Evolutionary conservation across 2,888 invertebrate genomes (phyloP).

Genomic region (Drosophila kuntzei): DNA sequence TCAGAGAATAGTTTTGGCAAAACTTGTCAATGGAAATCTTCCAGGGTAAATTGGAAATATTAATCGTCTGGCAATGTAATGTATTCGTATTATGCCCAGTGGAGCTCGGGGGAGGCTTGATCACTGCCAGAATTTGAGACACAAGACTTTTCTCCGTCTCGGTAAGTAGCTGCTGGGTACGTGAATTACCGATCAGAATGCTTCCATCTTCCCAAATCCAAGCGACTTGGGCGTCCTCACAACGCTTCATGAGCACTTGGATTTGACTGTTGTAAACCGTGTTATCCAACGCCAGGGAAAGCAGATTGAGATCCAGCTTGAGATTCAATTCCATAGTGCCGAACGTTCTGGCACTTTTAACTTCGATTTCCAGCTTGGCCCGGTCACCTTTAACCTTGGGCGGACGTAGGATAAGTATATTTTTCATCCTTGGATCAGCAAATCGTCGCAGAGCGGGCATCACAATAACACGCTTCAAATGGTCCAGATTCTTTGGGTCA

Average conservation of each 20-base stretch:
- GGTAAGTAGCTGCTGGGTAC: not conserved
- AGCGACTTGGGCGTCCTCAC: not conserved
- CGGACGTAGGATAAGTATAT: not conserved
- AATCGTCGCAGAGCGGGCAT: not conserved
- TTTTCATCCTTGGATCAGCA: not conserved
- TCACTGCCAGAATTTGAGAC: not conserved
- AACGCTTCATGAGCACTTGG: not conserved
- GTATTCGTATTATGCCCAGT: not conserved
- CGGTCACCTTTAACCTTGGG: not conserved
- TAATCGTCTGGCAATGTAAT: not conserved
- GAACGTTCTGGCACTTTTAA: not conserved
- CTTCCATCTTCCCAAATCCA: slow-evolving; percentile 1
- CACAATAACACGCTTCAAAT: not conserved
- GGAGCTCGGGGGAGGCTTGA: not conserved
- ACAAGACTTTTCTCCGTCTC: not conserved
- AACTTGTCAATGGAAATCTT: not conserved
- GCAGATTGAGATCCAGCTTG: not conserved
- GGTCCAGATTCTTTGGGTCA: not conserved
- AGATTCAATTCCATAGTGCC: not conserved
- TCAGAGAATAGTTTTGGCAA: not conserved
- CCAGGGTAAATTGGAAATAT: not conserved
- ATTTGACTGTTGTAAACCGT: not conserved
- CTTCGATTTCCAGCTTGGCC: not conserved
- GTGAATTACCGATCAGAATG: not conserved
- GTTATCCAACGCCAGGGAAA: not conserved